Base-by-base conservation (phyloP, 1,140 invertebrate genomes). In the Drosophila insularis region DNA sequence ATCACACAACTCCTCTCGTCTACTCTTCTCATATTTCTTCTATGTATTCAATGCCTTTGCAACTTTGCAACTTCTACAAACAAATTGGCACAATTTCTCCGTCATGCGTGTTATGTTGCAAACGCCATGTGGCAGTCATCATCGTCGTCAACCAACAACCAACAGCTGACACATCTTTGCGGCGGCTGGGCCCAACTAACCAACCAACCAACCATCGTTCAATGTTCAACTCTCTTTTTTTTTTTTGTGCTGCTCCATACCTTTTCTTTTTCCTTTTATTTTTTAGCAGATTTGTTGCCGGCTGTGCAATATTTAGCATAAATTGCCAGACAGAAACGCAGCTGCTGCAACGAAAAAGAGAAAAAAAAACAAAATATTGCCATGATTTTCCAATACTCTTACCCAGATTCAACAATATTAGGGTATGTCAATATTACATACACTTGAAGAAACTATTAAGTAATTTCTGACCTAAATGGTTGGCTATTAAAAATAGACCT, bases 31-130 rank as follows among this genome's bases (percentile, higher is more conserved):
- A 46, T 21, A 21, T 39, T 56, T 67, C n/a, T 39, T 54, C 63
- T 74, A 74, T 74, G 71, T 61, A 63, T 71, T 56, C 64, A 59
- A 64, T 64, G 67, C 68, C 82, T 74, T 87, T 71, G 71, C 72
- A 71, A 68, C 78, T 81, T 87, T 68, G 84, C 64, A 62, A 63
- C 58, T 40, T 39, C 63, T 35, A 60, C 84, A 84, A 87, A 71
- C 84, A 87, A 87, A 87, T 87, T 87, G 82, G 80, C 84, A 89
- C 82, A 87, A 87, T 87, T 87, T 87, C 82, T 89, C 82, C 79
- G 63, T 53, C 73, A 81, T 70, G 81, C 73, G 82, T 85, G 70
- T 86, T 86, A 70, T 81, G 74, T 86, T 86, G 74, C 81, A 86
- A 70, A 76, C 68, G 74, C 82, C 74, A 78, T 85, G 71, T 78